Percentiles rank a stretch among this genome's conserved stretches.
phyloP scores from a whole-genome alignment of 1,140 invertebrate genomes.

The Macrobrachium nipponense region DNA sequence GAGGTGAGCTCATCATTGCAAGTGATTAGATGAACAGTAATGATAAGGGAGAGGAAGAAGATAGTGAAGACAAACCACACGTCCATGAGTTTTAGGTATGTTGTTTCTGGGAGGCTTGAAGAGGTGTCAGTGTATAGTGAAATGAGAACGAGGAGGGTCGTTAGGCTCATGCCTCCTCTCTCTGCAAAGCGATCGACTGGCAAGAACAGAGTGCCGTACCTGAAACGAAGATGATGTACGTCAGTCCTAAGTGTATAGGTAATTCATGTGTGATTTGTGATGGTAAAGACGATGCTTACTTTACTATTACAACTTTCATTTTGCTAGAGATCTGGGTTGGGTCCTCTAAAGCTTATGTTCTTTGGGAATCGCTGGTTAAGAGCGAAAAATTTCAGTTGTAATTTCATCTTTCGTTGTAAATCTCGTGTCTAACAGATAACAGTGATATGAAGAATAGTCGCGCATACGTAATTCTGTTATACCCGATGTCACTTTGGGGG shows the following conservation, averaged over 20 bases:
- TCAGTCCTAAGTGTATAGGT: background rate
- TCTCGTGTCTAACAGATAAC: too few species aligned
- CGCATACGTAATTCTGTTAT: too few species aligned
- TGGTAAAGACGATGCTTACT: background rate
- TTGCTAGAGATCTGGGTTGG: too few species aligned
- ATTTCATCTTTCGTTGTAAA: too few species aligned
- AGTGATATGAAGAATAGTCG: too few species aligned
- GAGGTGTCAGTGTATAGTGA: constrained; percentile 52
- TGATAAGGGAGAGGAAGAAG: constrained; percentile 49
- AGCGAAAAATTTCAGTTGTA: too few species aligned
- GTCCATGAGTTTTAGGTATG: constrained; percentile 54
- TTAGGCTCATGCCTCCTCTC: constrained; percentile 52
- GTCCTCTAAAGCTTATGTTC: too few species aligned
- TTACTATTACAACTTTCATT: background rate
- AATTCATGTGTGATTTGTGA: background rate
- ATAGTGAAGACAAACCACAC: constrained; percentile 59
- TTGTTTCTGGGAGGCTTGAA: constrained; percentile 35
- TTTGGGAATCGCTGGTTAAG: too few species aligned
- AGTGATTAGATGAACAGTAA: constrained; percentile 39
- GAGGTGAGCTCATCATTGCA: background rate
- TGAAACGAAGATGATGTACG: background rate
- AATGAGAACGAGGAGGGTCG: constrained; percentile 54
- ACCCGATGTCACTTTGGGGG: too few species aligned
- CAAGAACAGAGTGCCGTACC: constrained; percentile 54
- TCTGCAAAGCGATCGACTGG: constrained; percentile 49